Percentiles rank a stretch among this genome's conserved stretches.
phyloP scores from a whole-genome alignment of 2,888 invertebrate species.

The Caradrina clavipalpis region DNA sequence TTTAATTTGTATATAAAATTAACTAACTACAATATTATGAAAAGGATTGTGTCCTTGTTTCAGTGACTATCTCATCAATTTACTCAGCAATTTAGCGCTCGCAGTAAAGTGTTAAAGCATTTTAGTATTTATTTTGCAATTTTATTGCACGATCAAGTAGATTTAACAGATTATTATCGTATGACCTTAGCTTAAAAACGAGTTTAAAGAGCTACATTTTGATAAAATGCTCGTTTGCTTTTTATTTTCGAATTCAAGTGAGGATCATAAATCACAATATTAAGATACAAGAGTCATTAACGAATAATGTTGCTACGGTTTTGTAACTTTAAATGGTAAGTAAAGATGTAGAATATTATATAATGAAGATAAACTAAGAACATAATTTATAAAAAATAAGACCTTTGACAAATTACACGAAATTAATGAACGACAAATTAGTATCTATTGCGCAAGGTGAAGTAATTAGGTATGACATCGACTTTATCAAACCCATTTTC shows the following conservation, averaged over 20 bases:
- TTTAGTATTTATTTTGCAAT: slow-evolving; percentile 58
- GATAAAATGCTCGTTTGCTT: slow-evolving; percentile 12
- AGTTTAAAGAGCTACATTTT: slow-evolving; percentile 29
- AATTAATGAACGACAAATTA: background rate
- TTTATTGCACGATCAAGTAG: slow-evolving; percentile 51
- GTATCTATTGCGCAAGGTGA: background rate
- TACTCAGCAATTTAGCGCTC: slow-evolving; percentile 47
- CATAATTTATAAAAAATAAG: background rate
- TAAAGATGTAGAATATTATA: background rate
- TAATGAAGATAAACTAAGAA: background rate
- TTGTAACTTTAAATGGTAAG: slow-evolving; percentile 3
- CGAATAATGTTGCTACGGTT: background rate
- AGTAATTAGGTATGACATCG: background rate
- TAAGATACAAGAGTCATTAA: slow-evolving; percentile 3
- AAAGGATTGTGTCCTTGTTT: slow-evolving; percentile 47
- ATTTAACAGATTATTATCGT: slow-evolving; percentile 45
- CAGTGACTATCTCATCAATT: slow-evolving; percentile 52
- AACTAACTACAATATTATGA: slow-evolving; percentile 4
- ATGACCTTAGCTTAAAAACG: slow-evolving; percentile 39
- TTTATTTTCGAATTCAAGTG: slow-evolving; percentile 10
- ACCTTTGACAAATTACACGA: background rate
- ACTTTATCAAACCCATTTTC: background rate
- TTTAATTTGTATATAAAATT: background rate
- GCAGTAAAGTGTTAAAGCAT: slow-evolving; percentile 39
- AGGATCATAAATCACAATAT: slow-evolving; percentile 28